These are phyloP conservation scores for Brachionus angularis DNA, from an alignment of 1,140 invertebrate genomes.

Conservation along the genomic window DNA sequence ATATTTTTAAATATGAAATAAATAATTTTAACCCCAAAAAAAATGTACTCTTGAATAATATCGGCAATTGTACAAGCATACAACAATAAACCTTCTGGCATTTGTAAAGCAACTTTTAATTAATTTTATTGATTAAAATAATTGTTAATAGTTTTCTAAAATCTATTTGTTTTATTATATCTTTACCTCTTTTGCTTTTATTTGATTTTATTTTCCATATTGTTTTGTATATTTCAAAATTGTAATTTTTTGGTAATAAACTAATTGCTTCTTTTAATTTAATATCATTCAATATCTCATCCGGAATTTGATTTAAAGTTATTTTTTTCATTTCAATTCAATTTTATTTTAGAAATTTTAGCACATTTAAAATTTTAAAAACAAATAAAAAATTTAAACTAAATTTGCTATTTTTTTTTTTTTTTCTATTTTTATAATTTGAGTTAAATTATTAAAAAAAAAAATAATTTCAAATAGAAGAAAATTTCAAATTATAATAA, in stretches of 20 bases:
- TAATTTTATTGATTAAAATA: constrained; percentile 8
- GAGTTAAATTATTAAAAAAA: no score
- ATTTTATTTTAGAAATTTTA: neutral
- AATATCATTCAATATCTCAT: constrained; percentile 74
- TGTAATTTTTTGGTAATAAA: constrained; percentile 84
- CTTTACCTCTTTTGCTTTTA: constrained; percentile 67
- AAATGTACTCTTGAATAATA: constrained; percentile 71
- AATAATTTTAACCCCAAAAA: neutral
- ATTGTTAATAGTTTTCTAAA: neutral
- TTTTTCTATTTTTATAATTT: no score
- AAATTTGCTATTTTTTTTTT: no score
- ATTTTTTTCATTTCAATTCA: constrained; percentile 40
- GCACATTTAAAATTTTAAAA: neutral
- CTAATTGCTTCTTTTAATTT: constrained; percentile 67
- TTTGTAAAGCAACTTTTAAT: constrained; percentile 79
- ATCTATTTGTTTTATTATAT: no score
- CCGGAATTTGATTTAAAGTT: constrained; percentile 64
- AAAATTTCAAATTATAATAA: no score
- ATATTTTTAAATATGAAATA: neutral
- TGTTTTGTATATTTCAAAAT: constrained; percentile 97
- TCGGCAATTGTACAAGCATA: constrained; percentile 88
- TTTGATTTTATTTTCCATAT: constrained; percentile 85
- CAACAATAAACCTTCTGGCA: constrained; percentile 87
- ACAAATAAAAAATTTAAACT: neutral
- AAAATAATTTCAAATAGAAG: no score